These are phyloP conservation scores for Magallana nippona DNA, from an alignment of 2,888 invertebrate genomes.

Conservation along the genomic window DNA sequence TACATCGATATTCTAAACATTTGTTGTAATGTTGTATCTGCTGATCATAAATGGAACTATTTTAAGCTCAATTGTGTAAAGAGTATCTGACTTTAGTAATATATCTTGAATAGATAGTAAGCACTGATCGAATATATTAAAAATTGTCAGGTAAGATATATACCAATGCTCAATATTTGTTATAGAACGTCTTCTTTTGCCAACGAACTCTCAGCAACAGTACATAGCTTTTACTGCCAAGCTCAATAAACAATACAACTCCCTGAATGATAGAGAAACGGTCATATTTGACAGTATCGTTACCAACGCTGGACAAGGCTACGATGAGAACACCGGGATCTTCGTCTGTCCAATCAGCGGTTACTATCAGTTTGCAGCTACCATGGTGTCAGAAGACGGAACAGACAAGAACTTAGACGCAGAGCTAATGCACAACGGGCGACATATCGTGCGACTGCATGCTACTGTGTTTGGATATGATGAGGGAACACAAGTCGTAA, in stretches of 20 bases:
- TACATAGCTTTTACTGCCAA: constrained; percentile 21
- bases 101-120: too few relatives aligned
- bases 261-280: constrained; percentile 11
- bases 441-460: constrained; percentile 32
- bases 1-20: too few relatives aligned
- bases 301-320: constrained; percentile 39
- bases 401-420: constrained; percentile 40
- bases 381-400: constrained; percentile 31
- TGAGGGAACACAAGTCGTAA: constrained; percentile 39
- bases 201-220: neutral
- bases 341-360: constrained; percentile 41
- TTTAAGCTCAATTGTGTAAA: too few relatives aligned
- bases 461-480: constrained; percentile 39
- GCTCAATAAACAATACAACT: constrained; percentile 4
- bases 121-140: too few relatives aligned
- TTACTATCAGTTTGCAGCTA: constrained; percentile 40
- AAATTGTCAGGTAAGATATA: too few relatives aligned
- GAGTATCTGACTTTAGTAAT: too few relatives aligned
- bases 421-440: constrained; percentile 29
- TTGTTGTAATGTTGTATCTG: too few relatives aligned
- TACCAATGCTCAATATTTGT: neutral
- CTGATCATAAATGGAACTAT: too few relatives aligned
- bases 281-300: constrained; percentile 37
- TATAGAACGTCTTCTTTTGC: constrained; percentile 13
- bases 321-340: constrained; percentile 28